Evolutionary conservation across 2,113 vertebrate species (phyloP), one percentile per base, ranked within the genome.

Genomic region (Lagopus muta): DNA sequence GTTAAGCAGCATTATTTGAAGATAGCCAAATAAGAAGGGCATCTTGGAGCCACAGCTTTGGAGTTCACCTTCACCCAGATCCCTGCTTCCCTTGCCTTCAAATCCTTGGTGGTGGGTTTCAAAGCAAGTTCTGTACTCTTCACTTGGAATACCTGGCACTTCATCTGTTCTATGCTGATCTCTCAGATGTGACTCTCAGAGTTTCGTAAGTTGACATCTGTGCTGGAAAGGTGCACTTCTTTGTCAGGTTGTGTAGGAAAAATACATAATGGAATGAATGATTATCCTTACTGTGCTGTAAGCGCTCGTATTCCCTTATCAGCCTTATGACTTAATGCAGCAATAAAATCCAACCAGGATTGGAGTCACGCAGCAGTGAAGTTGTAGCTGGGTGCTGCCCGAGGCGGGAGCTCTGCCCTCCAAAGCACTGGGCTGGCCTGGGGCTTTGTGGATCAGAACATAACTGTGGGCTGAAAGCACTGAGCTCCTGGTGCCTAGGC

Each of bases 261-360:
- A 24, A 3, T 2, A 0, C 6, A 7, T 13, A 1, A 5, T 24
- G 5, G 47, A 12, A 18, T 2, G 36, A 38, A 0, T 70, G 7
- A 3, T 20, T 67, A 25, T 12, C 13, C 25, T 9, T 27, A 16
- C 18, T n/a, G 10, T 16, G 70, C 66, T 54, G 30, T n/a, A 43
- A 25, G 38, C 42, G 6, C 66, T 5, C 1, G 1, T 2, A 21
- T 14, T 42, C 18, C 36, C 47, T 20, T 19, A 4, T 61, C 71
- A 14, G 1, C 65, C 45, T 30, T 14, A 5, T 11, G 75, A 61
- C 25, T 9, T 58, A 45, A 55, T 1, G 50, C 32, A 8, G 38
- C 61, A 34, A 17, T 93, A 48, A 93, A 75, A 25, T 5, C 34
- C 6, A 5, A 32, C 7, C 21, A 28, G 5, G 4, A 89, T 3